Conservation (phyloP, 2,888 invertebrate genomes). For the Sarcophaga subvicina region DNA sequence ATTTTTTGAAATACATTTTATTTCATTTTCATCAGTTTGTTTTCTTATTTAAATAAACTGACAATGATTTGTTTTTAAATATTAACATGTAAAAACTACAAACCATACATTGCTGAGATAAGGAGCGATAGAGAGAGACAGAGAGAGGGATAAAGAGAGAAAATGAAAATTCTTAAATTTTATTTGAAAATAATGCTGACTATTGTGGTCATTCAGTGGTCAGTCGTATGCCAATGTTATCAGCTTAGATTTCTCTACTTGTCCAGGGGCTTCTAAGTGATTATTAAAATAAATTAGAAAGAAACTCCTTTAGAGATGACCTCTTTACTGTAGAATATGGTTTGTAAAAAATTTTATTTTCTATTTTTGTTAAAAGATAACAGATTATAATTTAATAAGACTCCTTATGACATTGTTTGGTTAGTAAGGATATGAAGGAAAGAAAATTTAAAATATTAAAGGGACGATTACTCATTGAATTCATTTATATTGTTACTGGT, state of each 20-base stretch:
- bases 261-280: too few relatives aligned
- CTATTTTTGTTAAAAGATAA: slow-evolving; percentile 31
- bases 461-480: not conserved
- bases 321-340: too few relatives aligned
- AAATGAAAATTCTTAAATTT: slow-evolving; percentile 13
- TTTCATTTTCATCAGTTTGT: not conserved
- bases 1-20: slow-evolving; percentile 55
- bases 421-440: not conserved
- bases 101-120: not conserved
- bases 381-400: slow-evolving; percentile 51
- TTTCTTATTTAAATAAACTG: slow-evolving; percentile 51
- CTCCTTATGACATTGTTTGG: slow-evolving; percentile 29
- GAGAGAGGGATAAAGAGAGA: slow-evolving; percentile 17
- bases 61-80: slow-evolving; percentile 56
- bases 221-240: slow-evolving; percentile 31
- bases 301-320: too few relatives aligned
- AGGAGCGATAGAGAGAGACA: slow-evolving; percentile 7
- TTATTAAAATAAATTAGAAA: too few relatives aligned
- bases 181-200: slow-evolving; percentile 58
- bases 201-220: slow-evolving; percentile 51
- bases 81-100: slow-evolving; percentile 57
- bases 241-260: slow-evolving; percentile 7
- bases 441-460: not conserved
- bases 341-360: too few relatives aligned
- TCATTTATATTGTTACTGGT: too few relatives aligned